Conservation (phyloP, 2,888 invertebrate genomes). For the Mechanitis messenoides region DNA sequence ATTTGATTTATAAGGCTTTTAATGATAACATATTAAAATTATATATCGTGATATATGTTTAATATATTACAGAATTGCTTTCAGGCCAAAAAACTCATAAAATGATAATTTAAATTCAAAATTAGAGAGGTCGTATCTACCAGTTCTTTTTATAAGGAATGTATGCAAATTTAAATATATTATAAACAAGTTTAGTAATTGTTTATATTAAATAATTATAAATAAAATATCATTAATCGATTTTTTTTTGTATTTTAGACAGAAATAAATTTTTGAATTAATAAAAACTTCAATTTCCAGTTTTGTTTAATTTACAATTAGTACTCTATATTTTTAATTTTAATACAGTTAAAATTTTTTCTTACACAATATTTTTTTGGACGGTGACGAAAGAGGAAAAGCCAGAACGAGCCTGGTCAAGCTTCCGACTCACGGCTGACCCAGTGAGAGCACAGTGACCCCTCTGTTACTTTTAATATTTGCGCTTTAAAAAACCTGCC, state of each 20-base stretch:
- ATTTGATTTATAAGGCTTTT: too few species aligned
- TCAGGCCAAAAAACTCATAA: conserved; percentile 42
- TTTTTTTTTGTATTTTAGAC: too few species aligned
- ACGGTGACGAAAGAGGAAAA: conserved; percentile 21
- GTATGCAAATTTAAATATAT: not conserved
- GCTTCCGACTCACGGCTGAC: conserved; percentile 49
- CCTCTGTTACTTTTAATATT: conserved; percentile 32
- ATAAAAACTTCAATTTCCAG: too few species aligned
- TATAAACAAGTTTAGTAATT: too few species aligned
- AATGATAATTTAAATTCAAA: conserved; percentile 12
- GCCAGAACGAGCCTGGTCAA: conserved; percentile 28
- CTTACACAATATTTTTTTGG: not conserved
- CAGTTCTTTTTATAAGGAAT: not conserved
- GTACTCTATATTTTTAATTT: too few species aligned
- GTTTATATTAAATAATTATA: too few species aligned
- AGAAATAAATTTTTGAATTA: too few species aligned
- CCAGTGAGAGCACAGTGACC: conserved; percentile 40
- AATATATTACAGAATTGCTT: conserved; percentile 30
- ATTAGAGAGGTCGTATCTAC: not conserved
- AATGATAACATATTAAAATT: too few species aligned
- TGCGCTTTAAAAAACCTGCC: conserved; percentile 15
- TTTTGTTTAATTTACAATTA: too few species aligned
- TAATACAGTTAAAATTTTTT: too few species aligned
- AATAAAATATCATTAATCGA: too few species aligned
- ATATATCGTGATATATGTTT: too few species aligned